Conservation (phyloP, 2,797 vertebrate genomes). For the Ctenosaura bakeri region DNA sequence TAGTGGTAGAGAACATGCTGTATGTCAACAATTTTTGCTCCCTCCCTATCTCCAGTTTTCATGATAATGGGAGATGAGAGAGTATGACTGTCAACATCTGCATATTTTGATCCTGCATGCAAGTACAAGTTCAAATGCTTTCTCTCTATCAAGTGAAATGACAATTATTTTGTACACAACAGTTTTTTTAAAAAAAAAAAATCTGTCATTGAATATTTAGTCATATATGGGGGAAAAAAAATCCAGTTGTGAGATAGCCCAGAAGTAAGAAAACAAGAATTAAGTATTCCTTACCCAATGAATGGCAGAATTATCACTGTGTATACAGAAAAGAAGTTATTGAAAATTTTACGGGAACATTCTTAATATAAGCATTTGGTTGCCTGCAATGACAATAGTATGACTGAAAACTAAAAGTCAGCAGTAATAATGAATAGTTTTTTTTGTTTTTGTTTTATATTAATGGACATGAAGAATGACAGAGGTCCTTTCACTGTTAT, state of each 20-base stretch:
- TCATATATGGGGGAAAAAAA: neutral
- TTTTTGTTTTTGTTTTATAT: neutral
- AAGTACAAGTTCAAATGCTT: too few species aligned
- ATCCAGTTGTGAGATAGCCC: neutral
- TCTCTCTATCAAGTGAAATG: too few species aligned
- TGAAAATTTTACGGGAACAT: constrained; percentile 9
- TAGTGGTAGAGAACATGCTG: too few species aligned
- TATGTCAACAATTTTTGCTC: too few species aligned
- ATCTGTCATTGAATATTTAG: neutral
- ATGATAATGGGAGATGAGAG: too few species aligned
- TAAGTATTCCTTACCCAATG: neutral
- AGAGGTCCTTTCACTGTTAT: constrained; percentile 6
- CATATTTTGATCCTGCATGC: too few species aligned
- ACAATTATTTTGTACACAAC: too few species aligned
- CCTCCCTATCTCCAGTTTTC: too few species aligned
- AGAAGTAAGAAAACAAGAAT: constrained; percentile 1
- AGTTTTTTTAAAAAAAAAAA: too few species aligned
- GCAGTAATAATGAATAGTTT: constrained; percentile 40
- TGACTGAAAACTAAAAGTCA: constrained; percentile 23
- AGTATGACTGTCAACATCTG: too few species aligned
- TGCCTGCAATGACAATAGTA: neutral
- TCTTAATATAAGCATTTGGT: neutral
- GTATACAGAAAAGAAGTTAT: neutral
- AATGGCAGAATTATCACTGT: neutral
- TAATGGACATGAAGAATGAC: constrained; percentile 25